phyloP scores from a whole-genome alignment of 2,113 vertebrate species.

The Apodemus speciosus region DNA sequence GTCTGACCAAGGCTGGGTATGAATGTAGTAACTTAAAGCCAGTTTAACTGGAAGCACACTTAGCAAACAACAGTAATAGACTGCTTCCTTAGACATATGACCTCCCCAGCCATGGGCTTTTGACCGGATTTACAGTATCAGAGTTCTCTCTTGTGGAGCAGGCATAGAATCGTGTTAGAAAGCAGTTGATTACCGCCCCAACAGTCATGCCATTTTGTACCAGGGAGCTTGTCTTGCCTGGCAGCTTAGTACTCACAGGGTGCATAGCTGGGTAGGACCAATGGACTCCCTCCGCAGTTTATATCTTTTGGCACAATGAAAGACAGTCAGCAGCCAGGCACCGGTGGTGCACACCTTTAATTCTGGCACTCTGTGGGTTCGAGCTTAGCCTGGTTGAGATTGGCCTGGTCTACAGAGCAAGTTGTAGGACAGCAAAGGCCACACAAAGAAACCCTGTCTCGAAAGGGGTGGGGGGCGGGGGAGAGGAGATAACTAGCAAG shows the following conservation, averaged over 20 bases:
- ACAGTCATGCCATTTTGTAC: no score
- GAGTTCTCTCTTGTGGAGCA: not conserved
- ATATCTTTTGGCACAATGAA: not conserved
- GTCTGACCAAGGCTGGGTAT: not conserved
- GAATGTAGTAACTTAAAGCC: not conserved
- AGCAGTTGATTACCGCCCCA: not conserved
- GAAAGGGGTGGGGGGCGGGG: rapidly evolving
- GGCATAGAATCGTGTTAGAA: not conserved
- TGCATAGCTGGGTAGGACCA: not conserved
- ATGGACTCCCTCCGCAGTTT: not conserved
- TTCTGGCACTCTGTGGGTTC: not conserved
- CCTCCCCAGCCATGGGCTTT: not conserved
- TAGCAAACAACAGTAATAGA: not conserved
- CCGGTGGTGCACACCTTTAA: not conserved
- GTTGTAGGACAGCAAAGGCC: not conserved
- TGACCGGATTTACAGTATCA: not conserved
- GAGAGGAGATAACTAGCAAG: no score
- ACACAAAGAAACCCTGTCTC: not conserved
- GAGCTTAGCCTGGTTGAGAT: not conserved
- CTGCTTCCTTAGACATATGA: not conserved
- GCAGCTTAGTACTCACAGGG: not conserved
- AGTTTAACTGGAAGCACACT: not conserved
- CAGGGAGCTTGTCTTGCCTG: not conserved
- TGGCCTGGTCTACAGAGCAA: not conserved
- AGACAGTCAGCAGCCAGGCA: not conserved